Conservation (phyloP, 2,888 invertebrate genomes). For the Campoletis raptor region DNA sequence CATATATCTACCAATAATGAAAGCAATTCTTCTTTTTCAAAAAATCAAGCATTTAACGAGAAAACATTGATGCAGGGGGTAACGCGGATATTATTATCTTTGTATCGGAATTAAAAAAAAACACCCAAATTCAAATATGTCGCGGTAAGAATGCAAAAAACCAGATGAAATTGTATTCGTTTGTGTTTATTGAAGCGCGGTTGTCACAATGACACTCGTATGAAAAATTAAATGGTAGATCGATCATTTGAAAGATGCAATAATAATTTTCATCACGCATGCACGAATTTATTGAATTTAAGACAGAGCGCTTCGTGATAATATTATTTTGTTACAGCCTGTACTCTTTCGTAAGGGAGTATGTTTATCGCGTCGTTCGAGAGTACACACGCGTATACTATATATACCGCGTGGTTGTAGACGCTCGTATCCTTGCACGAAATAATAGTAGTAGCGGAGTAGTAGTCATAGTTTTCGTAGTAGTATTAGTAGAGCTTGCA, state of each 20-base stretch:
- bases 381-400: constrained; percentile 43
- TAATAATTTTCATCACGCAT: too few species aligned
- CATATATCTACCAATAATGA: not conserved
- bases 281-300: too few species aligned
- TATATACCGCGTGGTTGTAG: constrained; percentile 29
- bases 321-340: constrained; percentile 46
- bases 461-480: constrained; percentile 35
- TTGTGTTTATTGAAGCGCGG: too few species aligned
- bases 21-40: not conserved
- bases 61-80: too few species aligned
- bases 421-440: constrained; percentile 58
- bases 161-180: too few species aligned
- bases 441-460: constrained; percentile 40
- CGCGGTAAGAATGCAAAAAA: too few species aligned
- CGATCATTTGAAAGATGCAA: too few species aligned
- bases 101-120: too few species aligned
- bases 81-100: too few species aligned
- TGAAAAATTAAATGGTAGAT: not conserved
- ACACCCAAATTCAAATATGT: too few species aligned
- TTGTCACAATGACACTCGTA: too few species aligned
- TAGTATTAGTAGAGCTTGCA: constrained; percentile 53
- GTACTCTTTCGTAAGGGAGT: constrained; percentile 47
- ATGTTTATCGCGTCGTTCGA: constrained; percentile 54
- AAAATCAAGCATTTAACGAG: not conserved
- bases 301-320: not conserved